A percentile compares a stretch with the other conserved stretches of the same genome.
phyloP scores from a whole-genome alignment of 2,113 vertebrate genomes.

The Capreolus pygargus region DNA sequence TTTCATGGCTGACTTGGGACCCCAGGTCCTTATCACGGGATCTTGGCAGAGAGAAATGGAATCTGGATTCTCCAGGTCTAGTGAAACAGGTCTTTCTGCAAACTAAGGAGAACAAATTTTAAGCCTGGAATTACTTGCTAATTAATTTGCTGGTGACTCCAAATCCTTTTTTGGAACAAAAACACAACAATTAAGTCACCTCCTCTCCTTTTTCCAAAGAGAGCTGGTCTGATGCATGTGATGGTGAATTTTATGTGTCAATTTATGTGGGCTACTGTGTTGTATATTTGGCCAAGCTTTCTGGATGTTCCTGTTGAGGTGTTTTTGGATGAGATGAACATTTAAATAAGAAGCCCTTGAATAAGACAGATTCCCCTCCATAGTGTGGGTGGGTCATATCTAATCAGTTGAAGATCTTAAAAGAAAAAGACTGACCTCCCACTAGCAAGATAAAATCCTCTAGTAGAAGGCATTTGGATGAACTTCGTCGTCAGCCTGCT shows the following conservation, averaged over 20 bases:
- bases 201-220: background rate
- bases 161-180: background rate
- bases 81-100: background rate
- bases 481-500: background rate
- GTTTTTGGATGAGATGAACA: no score
- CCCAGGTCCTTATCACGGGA: accelerated
- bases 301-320: background rate
- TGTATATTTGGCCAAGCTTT: background rate
- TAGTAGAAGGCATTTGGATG: background rate
- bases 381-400: background rate
- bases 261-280: accelerated
- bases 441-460: background rate
- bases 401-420: background rate
- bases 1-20: background rate
- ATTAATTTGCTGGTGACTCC: background rate
- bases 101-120: background rate
- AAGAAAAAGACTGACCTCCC: background rate
- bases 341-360: background rate
- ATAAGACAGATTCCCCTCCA: background rate
- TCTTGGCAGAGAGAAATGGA: background rate
- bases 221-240: accelerated
- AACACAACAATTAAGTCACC: background rate
- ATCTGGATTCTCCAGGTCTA: no score
- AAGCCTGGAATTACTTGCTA: background rate
- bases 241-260: background rate